A percentile compares a stretch with the other conserved stretches of the same genome.
These are phyloP conservation scores for Gortyna flavago DNA, from an alignment of 2,888 invertebrate species.

Conservation along the genomic window DNA sequence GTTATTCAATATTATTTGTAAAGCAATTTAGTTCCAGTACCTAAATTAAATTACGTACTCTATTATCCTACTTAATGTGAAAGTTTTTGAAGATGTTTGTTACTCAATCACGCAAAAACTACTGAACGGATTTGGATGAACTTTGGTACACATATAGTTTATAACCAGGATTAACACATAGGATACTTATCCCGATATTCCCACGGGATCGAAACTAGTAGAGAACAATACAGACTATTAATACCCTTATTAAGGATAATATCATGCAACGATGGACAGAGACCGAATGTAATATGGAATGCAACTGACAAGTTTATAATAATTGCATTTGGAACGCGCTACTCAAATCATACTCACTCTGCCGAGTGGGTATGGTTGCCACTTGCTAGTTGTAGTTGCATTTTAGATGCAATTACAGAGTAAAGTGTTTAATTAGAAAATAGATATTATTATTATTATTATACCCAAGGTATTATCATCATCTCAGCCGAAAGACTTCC, in stretches of 20 bases:
- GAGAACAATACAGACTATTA: not conserved
- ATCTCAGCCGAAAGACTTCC: not conserved
- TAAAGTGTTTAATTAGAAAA: not conserved
- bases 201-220: too few species aligned
- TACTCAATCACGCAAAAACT: too few species aligned
- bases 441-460: not conserved
- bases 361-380: not conserved
- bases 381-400: not conserved
- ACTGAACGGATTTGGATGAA: too few species aligned
- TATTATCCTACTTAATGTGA: too few species aligned
- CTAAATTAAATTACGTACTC: not conserved
- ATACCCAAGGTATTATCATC: not conserved
- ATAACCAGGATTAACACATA: too few species aligned
- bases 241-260: not conserved
- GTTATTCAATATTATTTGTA: not conserved
- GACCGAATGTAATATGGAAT: conserved; percentile 1
- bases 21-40: not conserved
- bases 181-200: too few species aligned
- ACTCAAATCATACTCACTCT: conserved; percentile 9
- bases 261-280: not conserved
- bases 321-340: conserved; percentile 31
- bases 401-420: not conserved
- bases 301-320: conserved; percentile 5
- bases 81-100: too few species aligned
- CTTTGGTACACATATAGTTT: too few species aligned